phyloP scores from a whole-genome alignment of 2,797 vertebrate species.

The Characodon lateralis region DNA sequence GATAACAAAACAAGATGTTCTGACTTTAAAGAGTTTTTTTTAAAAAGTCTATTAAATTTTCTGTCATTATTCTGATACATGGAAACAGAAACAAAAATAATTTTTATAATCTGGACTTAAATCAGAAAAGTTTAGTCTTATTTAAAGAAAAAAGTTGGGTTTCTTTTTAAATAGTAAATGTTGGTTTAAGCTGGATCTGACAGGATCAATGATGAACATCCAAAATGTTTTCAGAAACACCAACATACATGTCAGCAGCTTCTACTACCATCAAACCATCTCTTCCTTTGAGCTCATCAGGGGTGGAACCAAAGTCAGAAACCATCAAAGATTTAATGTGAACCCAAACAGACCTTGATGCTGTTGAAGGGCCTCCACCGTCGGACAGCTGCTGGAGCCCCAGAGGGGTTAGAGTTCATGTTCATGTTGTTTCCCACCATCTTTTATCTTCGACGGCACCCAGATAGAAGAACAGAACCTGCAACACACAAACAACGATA shows the following conservation, averaged over 20 bases:
- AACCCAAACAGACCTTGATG: conserved; percentile 60
- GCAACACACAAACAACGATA: conserved; percentile 13
- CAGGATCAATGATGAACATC: no score
- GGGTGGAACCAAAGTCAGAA: not conserved
- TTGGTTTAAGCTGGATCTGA: not conserved
- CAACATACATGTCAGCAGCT: not conserved
- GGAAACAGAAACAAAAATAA: no score
- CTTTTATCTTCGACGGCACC: not conserved
- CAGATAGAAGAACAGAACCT: conserved; percentile 18
- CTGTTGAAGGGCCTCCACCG: conserved; percentile 58
- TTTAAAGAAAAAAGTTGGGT: not conserved
- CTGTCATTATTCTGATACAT: not conserved
- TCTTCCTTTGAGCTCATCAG: not conserved
- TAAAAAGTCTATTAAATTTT: not conserved
- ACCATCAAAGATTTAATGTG: not conserved
- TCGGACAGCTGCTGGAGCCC: conserved; percentile 1
- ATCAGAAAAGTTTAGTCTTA: not conserved
- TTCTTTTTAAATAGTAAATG: not conserved
- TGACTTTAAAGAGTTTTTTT: not conserved
- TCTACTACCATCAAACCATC: not conserved
- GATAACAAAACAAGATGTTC: no score
- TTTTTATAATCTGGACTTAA: not conserved
- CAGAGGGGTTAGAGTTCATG: not conserved
- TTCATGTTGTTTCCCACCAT: conserved; percentile 36
- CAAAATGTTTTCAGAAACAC: no score